Conservation (phyloP, 2,113 vertebrate species). For the Misgurnus mizolepis region DNA sequence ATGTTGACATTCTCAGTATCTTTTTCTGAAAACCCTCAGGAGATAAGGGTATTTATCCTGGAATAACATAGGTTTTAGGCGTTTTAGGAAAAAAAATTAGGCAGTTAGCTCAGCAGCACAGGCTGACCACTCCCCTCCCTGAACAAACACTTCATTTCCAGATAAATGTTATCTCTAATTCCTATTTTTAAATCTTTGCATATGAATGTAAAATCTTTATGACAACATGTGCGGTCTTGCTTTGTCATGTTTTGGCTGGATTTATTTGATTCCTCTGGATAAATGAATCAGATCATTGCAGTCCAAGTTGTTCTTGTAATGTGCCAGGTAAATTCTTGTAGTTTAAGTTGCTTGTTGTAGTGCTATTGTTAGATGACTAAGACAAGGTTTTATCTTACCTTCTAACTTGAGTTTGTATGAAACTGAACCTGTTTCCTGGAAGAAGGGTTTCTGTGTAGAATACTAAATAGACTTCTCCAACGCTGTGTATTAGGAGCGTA, state of each 20-base stretch:
- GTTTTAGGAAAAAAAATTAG: too few species aligned
- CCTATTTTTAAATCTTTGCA: not conserved
- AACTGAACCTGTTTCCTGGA: constrained; percentile 37
- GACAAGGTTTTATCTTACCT: not conserved
- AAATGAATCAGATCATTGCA: not conserved
- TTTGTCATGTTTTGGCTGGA: not conserved
- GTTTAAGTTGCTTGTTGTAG: not conserved
- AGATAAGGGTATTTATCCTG: too few species aligned
- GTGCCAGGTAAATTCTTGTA: not conserved
- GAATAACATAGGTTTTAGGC: too few species aligned
- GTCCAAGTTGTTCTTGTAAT: not conserved
- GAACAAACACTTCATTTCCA: not conserved
- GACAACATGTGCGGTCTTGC: not conserved
- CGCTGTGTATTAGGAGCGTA: not conserved
- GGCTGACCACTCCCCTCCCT: too few species aligned
- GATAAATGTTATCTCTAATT: not conserved
- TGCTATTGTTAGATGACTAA: too few species aligned
- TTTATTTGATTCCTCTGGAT: not conserved
- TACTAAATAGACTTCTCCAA: constrained; percentile 48
- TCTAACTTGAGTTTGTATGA: not conserved
- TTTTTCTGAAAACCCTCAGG: too few species aligned
- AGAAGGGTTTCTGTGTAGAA: constrained; percentile 39
- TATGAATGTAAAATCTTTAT: not conserved
- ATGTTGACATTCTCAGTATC: too few species aligned
- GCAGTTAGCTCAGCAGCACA: too few species aligned